Evolutionary conservation across 2,113 vertebrate genomes (phyloP), one percentile per base, ranked within the genome.

Genomic region (Melanerpes formicivorus): DNA sequence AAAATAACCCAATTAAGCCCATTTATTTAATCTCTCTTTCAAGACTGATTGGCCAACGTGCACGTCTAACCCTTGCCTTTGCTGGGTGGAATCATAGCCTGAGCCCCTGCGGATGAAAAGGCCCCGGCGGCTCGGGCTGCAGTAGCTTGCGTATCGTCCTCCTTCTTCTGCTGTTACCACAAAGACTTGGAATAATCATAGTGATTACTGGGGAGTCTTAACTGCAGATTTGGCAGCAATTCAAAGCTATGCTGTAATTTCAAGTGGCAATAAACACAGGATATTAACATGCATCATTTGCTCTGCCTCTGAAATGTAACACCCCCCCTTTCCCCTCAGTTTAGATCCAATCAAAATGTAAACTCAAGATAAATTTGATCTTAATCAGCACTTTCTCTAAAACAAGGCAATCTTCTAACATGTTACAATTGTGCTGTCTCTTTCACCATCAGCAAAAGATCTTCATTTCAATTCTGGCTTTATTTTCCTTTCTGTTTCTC

Each of bases 341-440:
- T 90, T 83, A 92, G 29, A 44, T 85, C 93, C 64, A 91, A 93
- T 95, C 62, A 85, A 89, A 95, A 92, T 75, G 75, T 94, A 90
- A 96, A 69, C 89, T 92, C 82, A 72, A 80, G 84, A 96, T 71
- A 92, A 85, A 94, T 94, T 91, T 78, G 65, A 90, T 94, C 93
- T 86, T 91, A 96, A 95, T 94, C 94, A 96, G 95, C 73, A 93
- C 60, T 94, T 95, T 94, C 74, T 93, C 40, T 85, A 80, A 91
- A 93, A 74, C 85, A 85, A 66, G 65, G 69, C 87, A 92, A 78
- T 95, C 64, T 93, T 93, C 82, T 85, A 77, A 82, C 55, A 74
- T 63, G 88, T 70, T 92, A 84, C 46, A 87, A 77, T 60, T 74
- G 66, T 27, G 52, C 60, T 29, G 14, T 54, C 55, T 96, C 72